Percentiles rank a stretch among this genome's conserved stretches.
Evolutionary conservation across 2,113 vertebrate species (phyloP).

Genomic region (Proteles cristata): DNA sequence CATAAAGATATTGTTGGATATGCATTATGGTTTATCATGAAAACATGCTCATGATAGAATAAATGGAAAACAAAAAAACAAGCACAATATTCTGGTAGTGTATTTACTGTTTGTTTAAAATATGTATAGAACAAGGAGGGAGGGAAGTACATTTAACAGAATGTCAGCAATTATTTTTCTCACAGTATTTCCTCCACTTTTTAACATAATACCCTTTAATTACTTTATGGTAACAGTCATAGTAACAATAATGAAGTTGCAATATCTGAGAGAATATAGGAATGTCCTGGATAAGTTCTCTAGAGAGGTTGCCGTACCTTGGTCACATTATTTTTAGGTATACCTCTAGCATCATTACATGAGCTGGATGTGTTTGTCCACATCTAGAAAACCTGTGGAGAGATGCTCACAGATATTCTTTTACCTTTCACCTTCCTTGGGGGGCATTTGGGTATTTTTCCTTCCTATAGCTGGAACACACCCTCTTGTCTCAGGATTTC

Average conservation of each 20-base stretch:
- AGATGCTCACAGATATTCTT: not conserved
- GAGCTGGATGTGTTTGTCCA: not conserved
- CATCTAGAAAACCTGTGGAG: not conserved
- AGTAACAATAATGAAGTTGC: not conserved
- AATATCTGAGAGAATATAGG: not conserved
- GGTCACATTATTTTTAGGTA: not conserved
- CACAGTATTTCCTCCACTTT: not conserved
- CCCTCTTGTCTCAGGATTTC: not conserved
- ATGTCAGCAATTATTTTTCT: not conserved
- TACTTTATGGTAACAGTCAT: not conserved
- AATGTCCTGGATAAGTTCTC: not conserved
- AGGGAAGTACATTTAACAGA: not conserved
- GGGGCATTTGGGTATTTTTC: too few relatives aligned
- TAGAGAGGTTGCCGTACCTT: not conserved
- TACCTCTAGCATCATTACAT: not conserved
- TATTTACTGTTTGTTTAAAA: not conserved
- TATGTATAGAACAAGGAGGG: not conserved
- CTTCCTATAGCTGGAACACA: not conserved
- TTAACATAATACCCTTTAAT: not conserved
- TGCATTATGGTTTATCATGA: not conserved
- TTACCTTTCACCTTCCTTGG: not conserved
- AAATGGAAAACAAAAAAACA: not conserved
- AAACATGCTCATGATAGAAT: not conserved
- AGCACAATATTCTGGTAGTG: not conserved
- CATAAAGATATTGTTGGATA: not conserved